Conservation (phyloP, 2,113 vertebrate species). For the Acanthisitta chloris region DNA sequence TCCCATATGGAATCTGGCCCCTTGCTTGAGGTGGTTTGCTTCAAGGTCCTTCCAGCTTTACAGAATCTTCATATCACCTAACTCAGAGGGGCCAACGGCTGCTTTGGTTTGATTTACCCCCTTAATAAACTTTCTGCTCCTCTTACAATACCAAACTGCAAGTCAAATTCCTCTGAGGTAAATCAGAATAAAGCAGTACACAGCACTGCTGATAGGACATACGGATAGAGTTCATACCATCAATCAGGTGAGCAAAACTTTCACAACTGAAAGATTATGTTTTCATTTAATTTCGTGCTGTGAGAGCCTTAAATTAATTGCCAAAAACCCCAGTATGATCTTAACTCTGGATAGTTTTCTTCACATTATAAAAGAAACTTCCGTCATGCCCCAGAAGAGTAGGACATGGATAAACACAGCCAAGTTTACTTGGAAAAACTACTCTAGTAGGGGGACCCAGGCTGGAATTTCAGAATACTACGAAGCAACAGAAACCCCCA, state of each 20-base stretch:
- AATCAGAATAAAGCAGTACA: neutral
- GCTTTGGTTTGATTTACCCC: neutral
- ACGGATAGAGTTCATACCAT: neutral
- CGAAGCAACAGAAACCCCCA: fast-evolving
- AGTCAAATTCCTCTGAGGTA: neutral
- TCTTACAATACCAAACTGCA: neutral
- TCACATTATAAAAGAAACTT: neutral
- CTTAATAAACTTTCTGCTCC: neutral
- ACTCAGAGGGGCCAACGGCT: neutral
- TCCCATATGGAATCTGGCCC: neutral
- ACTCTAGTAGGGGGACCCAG: neutral
- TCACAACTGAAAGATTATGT: neutral
- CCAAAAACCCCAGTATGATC: neutral
- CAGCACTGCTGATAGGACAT: neutral
- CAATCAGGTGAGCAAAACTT: neutral
- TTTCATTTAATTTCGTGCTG: neutral
- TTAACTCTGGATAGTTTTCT: neutral
- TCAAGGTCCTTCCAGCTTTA: neutral
- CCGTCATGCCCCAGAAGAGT: neutral
- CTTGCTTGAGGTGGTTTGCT: neutral
- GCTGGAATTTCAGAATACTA: neutral
- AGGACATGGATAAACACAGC: neutral
- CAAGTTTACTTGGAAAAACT: neutral
- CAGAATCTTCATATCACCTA: neutral
- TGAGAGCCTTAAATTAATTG: neutral